Base-by-base conservation (phyloP, 2,888 invertebrate species). In the Eretmocerus hayati region DNA sequence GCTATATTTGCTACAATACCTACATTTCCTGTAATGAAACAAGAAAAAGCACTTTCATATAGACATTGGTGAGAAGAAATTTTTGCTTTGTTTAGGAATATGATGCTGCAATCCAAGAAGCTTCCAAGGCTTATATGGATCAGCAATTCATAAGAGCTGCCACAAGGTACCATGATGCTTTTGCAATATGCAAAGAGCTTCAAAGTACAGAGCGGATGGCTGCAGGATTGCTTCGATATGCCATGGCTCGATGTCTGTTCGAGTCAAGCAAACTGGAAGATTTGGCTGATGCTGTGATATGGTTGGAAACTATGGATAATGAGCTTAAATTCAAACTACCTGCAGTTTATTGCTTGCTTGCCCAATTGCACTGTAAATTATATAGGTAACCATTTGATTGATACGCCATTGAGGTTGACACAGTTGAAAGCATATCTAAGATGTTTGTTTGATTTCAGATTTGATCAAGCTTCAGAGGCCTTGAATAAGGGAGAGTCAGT, bases 281-380 rank as follows among this genome's bases (percentile, higher is more conserved):
- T 46, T 51, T 63, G 11, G 45, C 42, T 11, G 57, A 60, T 15
- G 56, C 58, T 5, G 39, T 59, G n/a, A 42, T 47, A 5, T 48
- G 45, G 5, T 36, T 63, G 5, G 40, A 57, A 26, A 39, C 42
- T 4, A 41, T 65, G 8, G 57, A 57, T n/a, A 52, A 46, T 37
- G 21, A 15, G 6, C 20, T 54, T 11, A 54, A 47, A 9, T n/a
- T 50, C 8, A 39, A 21, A 21, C 56, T 62, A 49, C 65, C 63
- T 20, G 53, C 56, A 35, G 26, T 62, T 5, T 62, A 62, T 50
- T 56, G 48, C 42, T 53, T 60, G 2, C 36, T 64, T 16, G 61
- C 54, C 8, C 50, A 58, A 51, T 48, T 56, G 16, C 56, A 63
- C 50, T 53, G 56, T 11, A 61, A 62, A 52, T 48, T 62, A 9